Percentiles rank a stretch among this genome's conserved stretches.
Conservation (phyloP, 2,797 vertebrate species). For the Chelon auratus region DNA sequence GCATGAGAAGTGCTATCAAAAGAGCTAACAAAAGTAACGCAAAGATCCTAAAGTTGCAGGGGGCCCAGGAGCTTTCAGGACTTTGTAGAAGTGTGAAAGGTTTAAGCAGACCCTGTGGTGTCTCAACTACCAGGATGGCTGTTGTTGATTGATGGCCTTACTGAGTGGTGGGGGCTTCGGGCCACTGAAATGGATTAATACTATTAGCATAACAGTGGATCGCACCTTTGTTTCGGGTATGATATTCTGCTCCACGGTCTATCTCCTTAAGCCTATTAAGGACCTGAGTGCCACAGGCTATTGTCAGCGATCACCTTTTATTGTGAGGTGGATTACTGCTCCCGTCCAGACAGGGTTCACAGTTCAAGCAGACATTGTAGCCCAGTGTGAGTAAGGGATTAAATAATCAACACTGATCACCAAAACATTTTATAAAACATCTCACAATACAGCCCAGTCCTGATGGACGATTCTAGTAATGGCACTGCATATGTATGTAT, state of each 20-base stretch:
- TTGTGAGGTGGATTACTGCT: conserved; percentile 68
- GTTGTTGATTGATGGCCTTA: conserved; percentile 73
- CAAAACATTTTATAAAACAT: conserved; percentile 14
- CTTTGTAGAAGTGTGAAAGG: conserved; percentile 66
- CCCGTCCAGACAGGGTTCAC: conserved; percentile 53
- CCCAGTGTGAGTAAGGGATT: conserved; percentile 17
- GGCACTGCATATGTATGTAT: too few species aligned
- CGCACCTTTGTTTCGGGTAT: conserved; percentile 65
- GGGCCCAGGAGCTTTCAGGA: conserved; percentile 33
- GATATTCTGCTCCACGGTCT: conserved; percentile 62
- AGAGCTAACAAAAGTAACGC: conserved; percentile 49
- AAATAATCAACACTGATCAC: conserved; percentile 27
- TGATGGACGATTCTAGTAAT: neutral
- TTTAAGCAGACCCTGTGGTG: conserved; percentile 63
- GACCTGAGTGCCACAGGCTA: conserved; percentile 51
- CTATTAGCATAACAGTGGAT: conserved; percentile 78
- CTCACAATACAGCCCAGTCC: neutral
- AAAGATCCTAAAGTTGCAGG: conserved; percentile 33
- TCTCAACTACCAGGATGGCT: conserved; percentile 49
- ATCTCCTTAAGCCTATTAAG: conserved; percentile 75
- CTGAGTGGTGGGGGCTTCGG: conserved; percentile 43
- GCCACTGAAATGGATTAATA: conserved; percentile 67
- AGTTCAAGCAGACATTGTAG: conserved; percentile 40
- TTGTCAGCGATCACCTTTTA: conserved; percentile 72
- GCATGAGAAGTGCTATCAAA: conserved; percentile 48